phyloP scores from a whole-genome alignment of 2,888 invertebrate species.

The Caenorhabditis afra region DNA sequence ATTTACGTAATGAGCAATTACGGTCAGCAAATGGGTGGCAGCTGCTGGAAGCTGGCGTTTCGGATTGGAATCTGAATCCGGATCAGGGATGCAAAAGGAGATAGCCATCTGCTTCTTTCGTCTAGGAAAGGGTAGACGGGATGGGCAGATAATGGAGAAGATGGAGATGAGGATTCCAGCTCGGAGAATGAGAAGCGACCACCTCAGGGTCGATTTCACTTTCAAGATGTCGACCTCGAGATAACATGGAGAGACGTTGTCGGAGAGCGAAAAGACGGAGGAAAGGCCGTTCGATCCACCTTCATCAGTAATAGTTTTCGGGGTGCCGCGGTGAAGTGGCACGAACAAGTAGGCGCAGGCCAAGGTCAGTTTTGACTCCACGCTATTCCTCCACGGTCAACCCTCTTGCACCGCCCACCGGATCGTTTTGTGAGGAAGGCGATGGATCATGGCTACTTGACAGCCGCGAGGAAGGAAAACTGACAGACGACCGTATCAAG shows the following conservation, averaged over 20 bases:
- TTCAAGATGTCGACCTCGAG: slow-evolving; percentile 49
- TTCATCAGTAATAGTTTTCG: slow-evolving; percentile 54
- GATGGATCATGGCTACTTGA: slow-evolving; percentile 29
- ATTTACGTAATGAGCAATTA: slow-evolving; percentile 36
- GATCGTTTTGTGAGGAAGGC: slow-evolving; percentile 17
- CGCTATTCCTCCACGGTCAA: slow-evolving; percentile 26
- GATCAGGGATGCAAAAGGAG: background rate
- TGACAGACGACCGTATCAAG: slow-evolving; percentile 13
- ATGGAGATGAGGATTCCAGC: slow-evolving; percentile 15
- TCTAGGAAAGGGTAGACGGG: background rate
- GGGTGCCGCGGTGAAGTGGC: slow-evolving; percentile 57
- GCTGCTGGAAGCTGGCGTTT: slow-evolving; percentile 1
- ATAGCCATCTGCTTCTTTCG: background rate
- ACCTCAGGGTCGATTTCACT: slow-evolving; percentile 37
- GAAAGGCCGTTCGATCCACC: slow-evolving; percentile 31
- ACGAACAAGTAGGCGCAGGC: slow-evolving; percentile 54
- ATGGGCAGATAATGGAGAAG: background rate
- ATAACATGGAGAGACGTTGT: slow-evolving; percentile 31
- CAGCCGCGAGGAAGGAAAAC: slow-evolving; percentile 1
- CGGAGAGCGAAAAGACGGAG: slow-evolving; percentile 6
- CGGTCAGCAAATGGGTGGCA: slow-evolving; percentile 2
- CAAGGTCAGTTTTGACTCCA: slow-evolving; percentile 45
- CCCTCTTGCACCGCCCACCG: background rate
- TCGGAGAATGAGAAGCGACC: slow-evolving; percentile 9
- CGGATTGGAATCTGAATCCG: background rate